Conservation (phyloP, 2,113 vertebrate species). For the Chaenocephalus aceratus region DNA sequence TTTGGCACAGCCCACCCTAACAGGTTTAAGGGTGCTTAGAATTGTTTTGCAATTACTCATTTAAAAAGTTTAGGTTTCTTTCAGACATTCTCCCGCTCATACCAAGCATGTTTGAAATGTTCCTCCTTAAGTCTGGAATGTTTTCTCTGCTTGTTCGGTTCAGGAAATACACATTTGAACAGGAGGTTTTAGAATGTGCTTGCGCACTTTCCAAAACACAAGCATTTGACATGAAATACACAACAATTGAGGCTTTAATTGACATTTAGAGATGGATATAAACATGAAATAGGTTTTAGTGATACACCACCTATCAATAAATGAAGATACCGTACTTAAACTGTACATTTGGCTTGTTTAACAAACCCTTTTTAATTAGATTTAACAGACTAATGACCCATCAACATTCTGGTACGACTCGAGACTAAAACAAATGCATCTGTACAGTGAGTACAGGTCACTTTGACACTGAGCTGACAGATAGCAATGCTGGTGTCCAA, state of each 20-base stretch:
- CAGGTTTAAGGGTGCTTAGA: not conserved
- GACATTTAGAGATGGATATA: not conserved
- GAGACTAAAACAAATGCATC: not conserved
- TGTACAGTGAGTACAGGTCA: not conserved
- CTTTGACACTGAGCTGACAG: slow-evolving; percentile 30
- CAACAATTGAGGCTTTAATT: not conserved
- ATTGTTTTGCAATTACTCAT: not conserved
- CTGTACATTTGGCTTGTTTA: not conserved
- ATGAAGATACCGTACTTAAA: not conserved
- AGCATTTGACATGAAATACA: too few species aligned
- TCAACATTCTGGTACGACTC: not conserved
- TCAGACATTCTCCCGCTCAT: not conserved
- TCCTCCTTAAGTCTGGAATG: not conserved
- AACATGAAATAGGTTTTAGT: not conserved
- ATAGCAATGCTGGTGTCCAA: slow-evolving; percentile 28
- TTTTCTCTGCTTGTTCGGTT: not conserved
- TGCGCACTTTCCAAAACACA: too few species aligned
- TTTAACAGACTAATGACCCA: not conserved
- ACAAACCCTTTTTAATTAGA: not conserved
- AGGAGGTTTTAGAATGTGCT: not conserved
- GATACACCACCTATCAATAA: not conserved
- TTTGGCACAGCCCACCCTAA: slow-evolving; percentile 7
- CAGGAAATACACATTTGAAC: not conserved
- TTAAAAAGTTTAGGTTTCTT: not conserved
- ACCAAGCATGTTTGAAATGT: slow-evolving; percentile 19